These are phyloP conservation scores for Drosophila subquinaria DNA, from an alignment of 2,888 invertebrate genomes.

Conservation along the genomic window DNA sequence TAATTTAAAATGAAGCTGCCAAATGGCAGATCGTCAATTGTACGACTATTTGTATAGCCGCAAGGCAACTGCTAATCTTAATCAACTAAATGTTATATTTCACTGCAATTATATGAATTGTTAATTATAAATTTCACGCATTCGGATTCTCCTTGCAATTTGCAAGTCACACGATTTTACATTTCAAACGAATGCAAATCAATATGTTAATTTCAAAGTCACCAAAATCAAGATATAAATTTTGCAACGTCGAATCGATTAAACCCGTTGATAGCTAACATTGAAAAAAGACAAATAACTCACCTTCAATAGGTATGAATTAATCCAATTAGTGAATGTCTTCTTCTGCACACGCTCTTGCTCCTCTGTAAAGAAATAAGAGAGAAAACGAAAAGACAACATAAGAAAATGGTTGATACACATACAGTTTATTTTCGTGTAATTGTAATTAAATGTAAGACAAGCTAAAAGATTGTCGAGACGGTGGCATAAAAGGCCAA, in stretches of 20 bases:
- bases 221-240: constrained; percentile 50
- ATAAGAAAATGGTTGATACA: constrained; percentile 47
- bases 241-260: constrained; percentile 60
- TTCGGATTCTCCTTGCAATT: constrained; percentile 1
- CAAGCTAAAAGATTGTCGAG: constrained; percentile 30
- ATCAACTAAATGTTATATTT: constrained; percentile 1
- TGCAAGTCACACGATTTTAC: constrained; percentile 44
- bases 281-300: constrained; percentile 79
- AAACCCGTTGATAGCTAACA: constrained; percentile 23
- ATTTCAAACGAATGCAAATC: constrained; percentile 52
- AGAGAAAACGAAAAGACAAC: constrained; percentile 37
- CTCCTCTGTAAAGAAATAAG: constrained; percentile 92
- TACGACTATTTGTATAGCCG: background rate
- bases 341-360: constrained; percentile 99
- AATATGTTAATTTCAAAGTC: constrained; percentile 74
- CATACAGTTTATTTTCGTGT: constrained; percentile 35
- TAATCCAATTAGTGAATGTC: constrained; percentile 99
- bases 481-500: constrained; percentile 38
- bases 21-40: constrained; percentile 13
- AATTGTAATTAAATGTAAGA: constrained; percentile 59
- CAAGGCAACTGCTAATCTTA: background rate
- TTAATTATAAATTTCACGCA: constrained; percentile 19
- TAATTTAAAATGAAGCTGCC: constrained; percentile 16
- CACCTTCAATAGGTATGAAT: constrained; percentile 98
- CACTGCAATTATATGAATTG: constrained; percentile 2